Percentiles rank a stretch among this genome's conserved stretches.
Conservation (phyloP, 1,140 invertebrate species). For the Ooceraea biroi region DNA sequence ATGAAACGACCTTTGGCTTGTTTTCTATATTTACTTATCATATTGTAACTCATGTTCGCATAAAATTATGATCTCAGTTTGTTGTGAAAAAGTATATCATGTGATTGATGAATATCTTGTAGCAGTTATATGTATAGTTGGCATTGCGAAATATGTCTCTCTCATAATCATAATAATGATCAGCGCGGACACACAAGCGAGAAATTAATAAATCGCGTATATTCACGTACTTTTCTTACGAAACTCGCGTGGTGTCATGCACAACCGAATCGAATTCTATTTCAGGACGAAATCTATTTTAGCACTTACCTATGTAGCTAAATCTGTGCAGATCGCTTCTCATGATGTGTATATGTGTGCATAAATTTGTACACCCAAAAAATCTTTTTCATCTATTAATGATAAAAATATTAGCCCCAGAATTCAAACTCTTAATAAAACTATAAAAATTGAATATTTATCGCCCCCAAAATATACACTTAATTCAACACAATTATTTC, state of each 20-base stretch:
- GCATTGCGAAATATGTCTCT: neutral
- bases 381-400: too few species aligned
- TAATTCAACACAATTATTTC: too few species aligned
- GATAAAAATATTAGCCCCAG: too few species aligned
- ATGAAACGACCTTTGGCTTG: constrained; percentile 38
- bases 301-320: neutral
- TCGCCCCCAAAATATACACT: too few species aligned
- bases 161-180: constrained; percentile 4
- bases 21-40: constrained; percentile 54
- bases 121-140: neutral
- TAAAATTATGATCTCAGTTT: constrained; percentile 43
- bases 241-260: too few species aligned
- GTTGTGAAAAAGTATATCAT: constrained; percentile 36
- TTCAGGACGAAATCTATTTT: neutral
- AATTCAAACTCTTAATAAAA: too few species aligned
- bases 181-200: neutral
- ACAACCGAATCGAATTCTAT: neutral
- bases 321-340: too few species aligned
- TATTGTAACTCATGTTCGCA: constrained; percentile 7
- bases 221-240: neutral
- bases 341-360: too few species aligned
- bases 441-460: too few species aligned
- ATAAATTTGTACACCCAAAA: too few species aligned
- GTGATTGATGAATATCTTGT: constrained; percentile 52
- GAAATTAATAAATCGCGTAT: constrained; percentile 3